phyloP scores from a whole-genome alignment of 2,113 vertebrate species.

The Macrotis lagotis region DNA sequence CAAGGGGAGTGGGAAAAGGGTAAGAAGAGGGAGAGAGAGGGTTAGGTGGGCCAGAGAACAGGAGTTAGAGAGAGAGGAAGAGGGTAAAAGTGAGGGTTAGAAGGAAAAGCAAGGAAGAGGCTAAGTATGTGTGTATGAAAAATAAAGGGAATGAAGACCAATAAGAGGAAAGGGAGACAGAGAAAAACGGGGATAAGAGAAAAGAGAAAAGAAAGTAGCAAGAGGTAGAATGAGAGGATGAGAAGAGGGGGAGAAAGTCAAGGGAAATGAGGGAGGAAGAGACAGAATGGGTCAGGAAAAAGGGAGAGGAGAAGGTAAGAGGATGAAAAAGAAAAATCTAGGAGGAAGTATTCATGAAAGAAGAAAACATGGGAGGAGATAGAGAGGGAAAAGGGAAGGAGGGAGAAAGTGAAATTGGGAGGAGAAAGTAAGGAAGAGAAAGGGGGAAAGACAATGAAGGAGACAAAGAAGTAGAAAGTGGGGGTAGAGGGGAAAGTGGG shows the following conservation, averaged over 20 bases:
- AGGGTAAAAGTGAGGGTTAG: not conserved
- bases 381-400: too few relatives aligned
- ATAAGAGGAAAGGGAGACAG: too few relatives aligned
- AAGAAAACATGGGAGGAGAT: not conserved
- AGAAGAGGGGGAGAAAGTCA: not conserved
- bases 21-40: not conserved
- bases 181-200: not conserved
- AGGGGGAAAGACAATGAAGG: not conserved
- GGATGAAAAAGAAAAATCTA: conserved; percentile 45
- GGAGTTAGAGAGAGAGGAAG: not conserved
- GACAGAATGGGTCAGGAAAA: not conserved
- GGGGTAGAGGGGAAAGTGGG: accelerated
- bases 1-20: not conserved
- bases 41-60: too few relatives aligned
- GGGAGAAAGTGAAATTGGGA: not conserved
- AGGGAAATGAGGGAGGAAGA: not conserved
- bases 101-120: conserved; percentile 45
- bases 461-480: not conserved
- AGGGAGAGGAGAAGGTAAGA: not conserved
- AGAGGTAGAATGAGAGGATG: not conserved
- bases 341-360: not conserved
- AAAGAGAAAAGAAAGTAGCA: not conserved
- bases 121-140: not conserved
- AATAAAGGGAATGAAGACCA: not conserved
- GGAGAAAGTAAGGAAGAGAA: not conserved